phyloP scores from a whole-genome alignment of 2,888 invertebrate species.

The Teleogryllus oceanicus region DNA sequence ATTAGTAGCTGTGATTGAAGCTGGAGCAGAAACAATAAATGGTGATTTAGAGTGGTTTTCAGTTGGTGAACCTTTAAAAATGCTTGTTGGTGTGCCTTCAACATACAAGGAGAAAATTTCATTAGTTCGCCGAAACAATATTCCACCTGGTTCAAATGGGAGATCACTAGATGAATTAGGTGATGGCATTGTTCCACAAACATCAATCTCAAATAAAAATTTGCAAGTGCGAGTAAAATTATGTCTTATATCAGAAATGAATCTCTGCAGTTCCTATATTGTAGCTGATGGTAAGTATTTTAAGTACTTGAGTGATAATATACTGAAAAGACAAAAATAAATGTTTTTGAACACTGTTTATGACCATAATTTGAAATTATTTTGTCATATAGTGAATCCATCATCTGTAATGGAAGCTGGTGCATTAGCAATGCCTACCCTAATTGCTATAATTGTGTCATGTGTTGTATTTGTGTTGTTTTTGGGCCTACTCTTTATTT shows the following conservation, averaged over 20 bases:
- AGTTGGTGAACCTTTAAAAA: slow-evolving; percentile 61
- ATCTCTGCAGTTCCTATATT: slow-evolving; percentile 78
- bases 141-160: background rate
- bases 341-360: background rate
- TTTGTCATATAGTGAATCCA: slow-evolving; percentile 65
- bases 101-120: slow-evolving; percentile 68
- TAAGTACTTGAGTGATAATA: background rate
- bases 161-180: background rate
- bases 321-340: background rate
- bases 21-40: slow-evolving; percentile 57
- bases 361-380: background rate
- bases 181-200: background rate
- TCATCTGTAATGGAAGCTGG: slow-evolving; percentile 77
- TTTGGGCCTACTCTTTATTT: slow-evolving; percentile 70
- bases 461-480: slow-evolving; percentile 77
- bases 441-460: slow-evolving; percentile 74
- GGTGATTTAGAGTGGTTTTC: slow-evolving; percentile 59
- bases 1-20: slow-evolving; percentile 72
- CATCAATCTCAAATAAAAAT: background rate
- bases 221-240: slow-evolving; percentile 74
- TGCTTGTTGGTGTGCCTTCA: slow-evolving; percentile 59
- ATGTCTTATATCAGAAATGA: slow-evolving; percentile 74
- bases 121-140: slow-evolving; percentile 47
- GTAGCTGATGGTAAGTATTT: slow-evolving; percentile 72
- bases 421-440: slow-evolving; percentile 70